Evolutionary conservation across 1,140 invertebrate species (phyloP).

Genomic region (Gonioctena quinquepunctata): DNA sequence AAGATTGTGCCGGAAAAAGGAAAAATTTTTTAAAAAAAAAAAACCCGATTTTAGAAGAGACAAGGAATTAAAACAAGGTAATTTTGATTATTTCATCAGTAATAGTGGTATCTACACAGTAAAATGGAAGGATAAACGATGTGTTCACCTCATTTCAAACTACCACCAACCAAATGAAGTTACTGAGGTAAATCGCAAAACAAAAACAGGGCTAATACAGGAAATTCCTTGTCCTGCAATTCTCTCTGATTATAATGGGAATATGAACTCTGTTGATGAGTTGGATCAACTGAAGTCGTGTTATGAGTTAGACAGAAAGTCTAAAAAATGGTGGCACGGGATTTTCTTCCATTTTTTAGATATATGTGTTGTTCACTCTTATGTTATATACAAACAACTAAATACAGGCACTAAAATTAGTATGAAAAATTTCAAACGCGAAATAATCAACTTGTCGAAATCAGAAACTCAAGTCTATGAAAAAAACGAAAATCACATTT

Average conservation of each 20-base stretch:
- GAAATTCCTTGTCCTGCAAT: neutral
- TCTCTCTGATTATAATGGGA: neutral
- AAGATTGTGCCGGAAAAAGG: slow-evolving; percentile 3
- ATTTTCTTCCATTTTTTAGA: slow-evolving; percentile 41
- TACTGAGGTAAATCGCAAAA: slow-evolving; percentile 47
- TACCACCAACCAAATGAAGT: slow-evolving; percentile 50
- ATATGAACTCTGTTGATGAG: slow-evolving; percentile 43
- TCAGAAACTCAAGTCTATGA: neutral
- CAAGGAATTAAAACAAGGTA: slow-evolving; percentile 47
- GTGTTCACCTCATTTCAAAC: slow-evolving; percentile 54
- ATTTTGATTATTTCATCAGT: slow-evolving; percentile 49
- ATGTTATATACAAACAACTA: neutral
- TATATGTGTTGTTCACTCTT: neutral
- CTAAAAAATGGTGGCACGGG: slow-evolving; percentile 52
- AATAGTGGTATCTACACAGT: slow-evolving; percentile 38
- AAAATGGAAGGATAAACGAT: slow-evolving; percentile 26
- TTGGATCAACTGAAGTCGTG: slow-evolving; percentile 45
- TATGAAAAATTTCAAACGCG: neutral
- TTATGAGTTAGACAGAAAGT: slow-evolving; percentile 50
- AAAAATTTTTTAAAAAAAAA: slow-evolving; percentile 34
- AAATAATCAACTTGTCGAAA: neutral
- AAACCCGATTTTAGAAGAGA: slow-evolving; percentile 46
- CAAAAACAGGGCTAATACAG: slow-evolving; percentile 26
- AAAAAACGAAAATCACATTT: neutral
- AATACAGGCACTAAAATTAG: neutral